Conservation (phyloP, 1,140 invertebrate species). For the Araneus ventricosus region DNA sequence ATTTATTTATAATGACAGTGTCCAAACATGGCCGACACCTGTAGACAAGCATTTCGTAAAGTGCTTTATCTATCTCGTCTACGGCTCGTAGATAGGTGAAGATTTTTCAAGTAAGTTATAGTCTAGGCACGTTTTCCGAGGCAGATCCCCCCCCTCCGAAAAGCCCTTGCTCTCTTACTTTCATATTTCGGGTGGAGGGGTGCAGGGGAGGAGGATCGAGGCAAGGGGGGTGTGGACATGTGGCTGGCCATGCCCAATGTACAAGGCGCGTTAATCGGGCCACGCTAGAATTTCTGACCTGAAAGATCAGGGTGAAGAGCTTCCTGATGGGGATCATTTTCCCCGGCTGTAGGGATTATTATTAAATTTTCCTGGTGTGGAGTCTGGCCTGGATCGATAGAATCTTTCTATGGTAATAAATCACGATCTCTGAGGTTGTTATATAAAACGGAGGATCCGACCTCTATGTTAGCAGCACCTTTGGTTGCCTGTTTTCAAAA, state of each 20-base stretch:
- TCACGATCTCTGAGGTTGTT: neutral
- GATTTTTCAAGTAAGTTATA: slow-evolving; percentile 36
- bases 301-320: neutral
- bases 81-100: slow-evolving; percentile 51
- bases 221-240: slow-evolving; percentile 55
- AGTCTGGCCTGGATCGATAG: neutral
- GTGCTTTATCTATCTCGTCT: slow-evolving; percentile 51
- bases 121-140: slow-evolving; percentile 50
- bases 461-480: too few species aligned
- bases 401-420: slow-evolving; percentile 11
- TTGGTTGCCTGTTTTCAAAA: too few species aligned
- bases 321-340: neutral
- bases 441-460: too few species aligned
- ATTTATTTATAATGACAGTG: neutral
- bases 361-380: neutral
- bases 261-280: slow-evolving; percentile 63
- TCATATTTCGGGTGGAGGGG: neutral
- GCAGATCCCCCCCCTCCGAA: neutral
- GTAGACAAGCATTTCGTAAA: neutral
- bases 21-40: slow-evolving; percentile 10
- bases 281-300: neutral
- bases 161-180: slow-evolving; percentile 33
- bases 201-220: neutral
- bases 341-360: neutral
- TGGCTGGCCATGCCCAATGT: slow-evolving; percentile 61